Evolutionary conservation across 2,113 vertebrate genomes (phyloP).

Genomic region (Megaceryle torquata): DNA sequence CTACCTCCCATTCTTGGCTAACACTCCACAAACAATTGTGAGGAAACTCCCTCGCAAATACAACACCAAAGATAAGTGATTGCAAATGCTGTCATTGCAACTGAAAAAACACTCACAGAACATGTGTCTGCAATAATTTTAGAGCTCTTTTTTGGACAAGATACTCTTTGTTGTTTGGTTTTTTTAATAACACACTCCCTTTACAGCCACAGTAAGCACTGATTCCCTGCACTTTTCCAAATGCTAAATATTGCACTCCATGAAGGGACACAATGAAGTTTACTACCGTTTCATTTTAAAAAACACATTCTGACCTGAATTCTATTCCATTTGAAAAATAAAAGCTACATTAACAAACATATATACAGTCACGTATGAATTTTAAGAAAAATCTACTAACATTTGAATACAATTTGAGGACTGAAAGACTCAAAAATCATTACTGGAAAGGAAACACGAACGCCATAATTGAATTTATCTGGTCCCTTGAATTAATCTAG

Average conservation of each 20-base stretch:
- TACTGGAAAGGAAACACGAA: not conserved
- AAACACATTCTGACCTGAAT: not conserved
- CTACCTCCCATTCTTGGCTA: not conserved
- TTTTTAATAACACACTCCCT: not conserved
- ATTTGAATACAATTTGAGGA: not conserved
- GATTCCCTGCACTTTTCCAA: not conserved
- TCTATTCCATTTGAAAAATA: not conserved
- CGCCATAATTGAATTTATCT: not conserved
- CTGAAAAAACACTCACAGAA: not conserved
- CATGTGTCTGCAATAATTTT: not conserved
- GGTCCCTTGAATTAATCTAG: not conserved
- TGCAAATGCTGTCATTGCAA: not conserved
- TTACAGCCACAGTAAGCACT: not conserved
- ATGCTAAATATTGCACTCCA: not conserved
- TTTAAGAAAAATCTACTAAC: not conserved
- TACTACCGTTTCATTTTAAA: not conserved
- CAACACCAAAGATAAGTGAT: not conserved
- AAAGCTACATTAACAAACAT: not conserved
- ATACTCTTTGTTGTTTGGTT: not conserved
- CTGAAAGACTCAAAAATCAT: not conserved
- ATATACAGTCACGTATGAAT: not conserved
- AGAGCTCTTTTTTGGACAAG: not conserved
- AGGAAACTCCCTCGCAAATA: not conserved
- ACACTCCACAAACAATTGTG: not conserved
- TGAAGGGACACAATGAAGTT: not conserved